Evolutionary conservation across 2,797 vertebrate species (phyloP).

Genomic region (Halcyon smyrnensis): DNA sequence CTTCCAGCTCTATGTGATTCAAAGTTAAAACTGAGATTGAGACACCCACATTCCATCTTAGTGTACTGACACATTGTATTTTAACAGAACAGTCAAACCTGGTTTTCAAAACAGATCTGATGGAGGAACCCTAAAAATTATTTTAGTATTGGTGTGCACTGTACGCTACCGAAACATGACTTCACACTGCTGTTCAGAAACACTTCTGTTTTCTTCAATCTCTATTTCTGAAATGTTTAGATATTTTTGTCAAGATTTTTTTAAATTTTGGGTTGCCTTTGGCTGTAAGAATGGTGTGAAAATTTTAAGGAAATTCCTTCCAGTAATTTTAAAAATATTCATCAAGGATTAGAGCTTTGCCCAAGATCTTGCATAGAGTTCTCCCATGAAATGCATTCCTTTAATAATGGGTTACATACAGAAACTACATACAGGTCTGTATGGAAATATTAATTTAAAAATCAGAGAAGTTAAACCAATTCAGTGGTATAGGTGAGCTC

Average conservation of each 20-base stretch:
- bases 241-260: background rate
- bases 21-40: background rate
- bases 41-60: background rate
- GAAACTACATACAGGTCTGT: background rate
- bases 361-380: background rate
- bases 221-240: background rate
- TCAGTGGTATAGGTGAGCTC: background rate
- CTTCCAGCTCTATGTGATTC: background rate
- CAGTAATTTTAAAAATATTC: background rate
- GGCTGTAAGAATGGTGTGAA: background rate
- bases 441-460: background rate
- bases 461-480: background rate
- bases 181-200: background rate
- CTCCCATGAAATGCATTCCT: background rate
- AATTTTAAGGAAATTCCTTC: background rate
- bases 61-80: rapidly evolving
- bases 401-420: background rate
- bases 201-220: background rate
- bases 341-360: background rate
- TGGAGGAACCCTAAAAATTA: background rate
- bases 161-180: background rate
- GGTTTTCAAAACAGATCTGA: background rate
- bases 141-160: background rate
- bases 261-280: background rate
- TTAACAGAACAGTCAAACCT: background rate